Evolutionary conservation across 30 jellyfish, hydroid and myxozoan genomes (phyloP).

Genomic region (Aurelia aurita): DNA sequence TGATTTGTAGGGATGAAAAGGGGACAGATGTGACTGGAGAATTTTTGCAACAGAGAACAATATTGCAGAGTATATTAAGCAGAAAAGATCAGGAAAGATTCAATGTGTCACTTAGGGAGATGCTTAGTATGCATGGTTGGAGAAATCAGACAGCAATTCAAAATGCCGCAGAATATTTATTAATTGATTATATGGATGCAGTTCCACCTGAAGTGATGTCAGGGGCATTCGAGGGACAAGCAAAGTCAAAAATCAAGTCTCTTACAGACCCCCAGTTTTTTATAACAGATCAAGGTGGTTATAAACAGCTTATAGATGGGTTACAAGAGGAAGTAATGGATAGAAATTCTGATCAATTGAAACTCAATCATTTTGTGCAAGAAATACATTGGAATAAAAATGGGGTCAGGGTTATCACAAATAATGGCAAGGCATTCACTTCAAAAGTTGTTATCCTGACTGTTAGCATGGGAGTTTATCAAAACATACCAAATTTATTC

Average conservation of each 20-base stretch:
- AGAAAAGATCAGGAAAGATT: background rate
- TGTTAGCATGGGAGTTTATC: slow-evolving; percentile 74
- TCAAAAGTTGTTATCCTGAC: slow-evolving; percentile 61
- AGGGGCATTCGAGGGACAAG: background rate
- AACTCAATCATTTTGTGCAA: slow-evolving; percentile 24
- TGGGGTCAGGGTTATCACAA: slow-evolving; percentile 59
- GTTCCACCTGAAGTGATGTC: slow-evolving; percentile 62
- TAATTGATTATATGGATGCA: slow-evolving; percentile 62
- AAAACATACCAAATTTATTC: slow-evolving; percentile 22
- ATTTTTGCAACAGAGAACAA: background rate
- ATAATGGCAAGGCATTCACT: slow-evolving; percentile 14
- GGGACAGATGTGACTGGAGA: slow-evolving; percentile 42
- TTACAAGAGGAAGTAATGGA: slow-evolving; percentile 11
- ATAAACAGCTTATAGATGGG: slow-evolving; percentile 20
- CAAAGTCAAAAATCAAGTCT: slow-evolving; percentile 15
- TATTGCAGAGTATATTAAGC: background rate
- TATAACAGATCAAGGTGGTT: slow-evolving; percentile 65
- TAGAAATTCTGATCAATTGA: background rate
- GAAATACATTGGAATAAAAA: slow-evolving; percentile 55
- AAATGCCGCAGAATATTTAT: slow-evolving; percentile 38
- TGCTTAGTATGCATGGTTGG: slow-evolving; percentile 45
- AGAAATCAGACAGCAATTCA: slow-evolving; percentile 33
- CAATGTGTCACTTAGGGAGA: slow-evolving; percentile 41
- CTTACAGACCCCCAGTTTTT: slow-evolving; percentile 43
- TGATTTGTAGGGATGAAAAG: slow-evolving; percentile 32